A percentile compares a stretch with the other conserved stretches of the same genome.
phyloP scores from a whole-genome alignment of 2,113 vertebrate species.

The Pan paniscus region DNA sequence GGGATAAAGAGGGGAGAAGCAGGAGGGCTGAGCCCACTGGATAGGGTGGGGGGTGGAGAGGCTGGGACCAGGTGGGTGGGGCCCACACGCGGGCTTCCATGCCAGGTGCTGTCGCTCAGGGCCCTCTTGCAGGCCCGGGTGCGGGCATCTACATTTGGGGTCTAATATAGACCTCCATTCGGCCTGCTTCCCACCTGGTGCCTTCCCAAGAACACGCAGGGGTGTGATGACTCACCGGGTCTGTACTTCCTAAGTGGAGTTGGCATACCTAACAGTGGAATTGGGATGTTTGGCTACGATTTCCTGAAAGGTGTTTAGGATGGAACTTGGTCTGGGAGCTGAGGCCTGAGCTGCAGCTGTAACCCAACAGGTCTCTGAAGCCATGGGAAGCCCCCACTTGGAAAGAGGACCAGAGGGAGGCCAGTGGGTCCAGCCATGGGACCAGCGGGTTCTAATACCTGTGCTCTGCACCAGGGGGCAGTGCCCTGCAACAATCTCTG shows the following conservation, averaged over 20 bases:
- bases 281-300: not conserved
- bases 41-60: not conserved
- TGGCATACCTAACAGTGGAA: not conserved
- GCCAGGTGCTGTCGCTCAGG: not conserved
- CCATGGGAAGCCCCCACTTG: not conserved
- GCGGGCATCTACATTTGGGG: not conserved
- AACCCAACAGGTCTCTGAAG: not conserved
- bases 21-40: not conserved
- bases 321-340: not conserved
- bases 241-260: too few relatives aligned
- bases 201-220: not conserved
- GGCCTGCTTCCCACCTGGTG: too few relatives aligned
- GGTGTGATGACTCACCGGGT: rapidly evolving
- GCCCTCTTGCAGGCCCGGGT: not conserved
- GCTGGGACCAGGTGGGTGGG: not conserved
- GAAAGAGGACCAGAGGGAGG: not conserved
- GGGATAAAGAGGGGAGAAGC: not conserved
- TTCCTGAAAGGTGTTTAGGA: not conserved
- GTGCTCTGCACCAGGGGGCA: not conserved
- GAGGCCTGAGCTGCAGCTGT: not conserved
- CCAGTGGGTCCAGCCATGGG: not conserved
- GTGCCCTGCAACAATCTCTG: rapidly evolving
- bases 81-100: not conserved
- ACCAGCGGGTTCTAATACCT: too few relatives aligned
- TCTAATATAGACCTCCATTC: not conserved